These are phyloP conservation scores for Heliconius melpomene DNA, from an alignment of 1,140 invertebrate genomes.

Conservation along the genomic window DNA sequence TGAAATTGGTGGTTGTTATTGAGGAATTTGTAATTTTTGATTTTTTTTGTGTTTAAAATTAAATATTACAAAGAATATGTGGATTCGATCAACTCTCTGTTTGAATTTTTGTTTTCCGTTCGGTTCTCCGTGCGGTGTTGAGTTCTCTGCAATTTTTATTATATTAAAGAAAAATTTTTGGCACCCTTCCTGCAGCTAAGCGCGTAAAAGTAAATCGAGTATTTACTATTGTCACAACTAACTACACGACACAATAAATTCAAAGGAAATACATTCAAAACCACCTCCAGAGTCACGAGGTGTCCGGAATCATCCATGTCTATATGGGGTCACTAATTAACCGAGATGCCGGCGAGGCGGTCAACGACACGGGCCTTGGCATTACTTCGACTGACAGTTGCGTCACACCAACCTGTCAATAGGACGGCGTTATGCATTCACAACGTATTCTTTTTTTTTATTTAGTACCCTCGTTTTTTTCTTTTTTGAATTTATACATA, in stretches of 20 bases:
- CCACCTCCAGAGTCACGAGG: slow-evolving; percentile 1
- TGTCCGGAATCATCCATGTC: slow-evolving; percentile 38
- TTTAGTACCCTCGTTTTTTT: slow-evolving; percentile 7
- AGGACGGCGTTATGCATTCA: slow-evolving; percentile 41
- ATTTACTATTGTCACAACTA: slow-evolving; percentile 12
- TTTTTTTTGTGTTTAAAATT: too few relatives aligned
- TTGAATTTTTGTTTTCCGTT: too few relatives aligned
- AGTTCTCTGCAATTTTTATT: too few relatives aligned
- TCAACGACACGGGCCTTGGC: slow-evolving; percentile 60
- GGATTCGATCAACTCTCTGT: too few relatives aligned
- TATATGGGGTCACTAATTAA: slow-evolving; percentile 48
- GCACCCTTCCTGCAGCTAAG: too few relatives aligned
- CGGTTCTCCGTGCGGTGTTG: too few relatives aligned
- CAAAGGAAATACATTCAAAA: neutral
- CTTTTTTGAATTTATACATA: slow-evolving; percentile 18
- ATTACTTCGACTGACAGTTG: slow-evolving; percentile 50
- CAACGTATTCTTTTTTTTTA: slow-evolving; percentile 21
- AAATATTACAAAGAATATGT: too few relatives aligned
- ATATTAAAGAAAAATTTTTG: too few relatives aligned
- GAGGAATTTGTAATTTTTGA: too few relatives aligned
- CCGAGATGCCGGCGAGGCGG: slow-evolving; percentile 51
- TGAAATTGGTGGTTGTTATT: too few relatives aligned
- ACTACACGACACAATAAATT: slow-evolving; percentile 6
- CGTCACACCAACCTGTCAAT: slow-evolving; percentile 55
- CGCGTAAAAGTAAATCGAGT: too few relatives aligned